Evolutionary conservation across 2,888 invertebrate genomes (phyloP).

Genomic region (Digitonthophagus gazella): DNA sequence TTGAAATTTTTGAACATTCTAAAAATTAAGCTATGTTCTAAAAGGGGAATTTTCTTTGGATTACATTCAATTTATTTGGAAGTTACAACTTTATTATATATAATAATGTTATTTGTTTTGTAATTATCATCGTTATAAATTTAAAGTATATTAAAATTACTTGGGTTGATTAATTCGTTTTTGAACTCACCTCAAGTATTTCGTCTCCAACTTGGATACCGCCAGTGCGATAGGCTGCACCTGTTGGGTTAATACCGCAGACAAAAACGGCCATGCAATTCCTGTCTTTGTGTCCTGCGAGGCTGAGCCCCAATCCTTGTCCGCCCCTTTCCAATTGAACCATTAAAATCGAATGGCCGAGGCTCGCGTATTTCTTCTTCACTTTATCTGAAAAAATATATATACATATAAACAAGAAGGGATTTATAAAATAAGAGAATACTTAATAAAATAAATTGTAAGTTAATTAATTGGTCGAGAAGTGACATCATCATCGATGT

Average conservation of each 20-base stretch:
- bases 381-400: conserved; percentile 72
- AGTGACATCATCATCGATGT: no score
- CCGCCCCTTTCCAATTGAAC: conserved; percentile 75
- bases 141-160: no score
- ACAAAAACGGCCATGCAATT: conserved; percentile 95
- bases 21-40: no score
- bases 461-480: no score
- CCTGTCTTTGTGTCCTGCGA: conserved; percentile 92
- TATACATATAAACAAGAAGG: not conserved
- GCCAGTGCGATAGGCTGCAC: conserved; percentile 71
- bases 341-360: conserved; percentile 69
- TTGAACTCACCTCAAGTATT: conserved; percentile 75
- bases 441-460: no score
- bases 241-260: conserved; percentile 90
- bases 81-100: no score
- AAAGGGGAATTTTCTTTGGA: no score
- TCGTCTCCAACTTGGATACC: conserved; percentile 91
- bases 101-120: no score
- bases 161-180: not conserved
- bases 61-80: no score
- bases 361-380: conserved; percentile 83
- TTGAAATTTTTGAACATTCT: no score
- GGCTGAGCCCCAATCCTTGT: conserved; percentile 81
- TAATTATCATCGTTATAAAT: no score
- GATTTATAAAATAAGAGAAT: not conserved